phyloP scores from a whole-genome alignment of 2,113 vertebrate genomes.

The Pteruthius melanotis region DNA sequence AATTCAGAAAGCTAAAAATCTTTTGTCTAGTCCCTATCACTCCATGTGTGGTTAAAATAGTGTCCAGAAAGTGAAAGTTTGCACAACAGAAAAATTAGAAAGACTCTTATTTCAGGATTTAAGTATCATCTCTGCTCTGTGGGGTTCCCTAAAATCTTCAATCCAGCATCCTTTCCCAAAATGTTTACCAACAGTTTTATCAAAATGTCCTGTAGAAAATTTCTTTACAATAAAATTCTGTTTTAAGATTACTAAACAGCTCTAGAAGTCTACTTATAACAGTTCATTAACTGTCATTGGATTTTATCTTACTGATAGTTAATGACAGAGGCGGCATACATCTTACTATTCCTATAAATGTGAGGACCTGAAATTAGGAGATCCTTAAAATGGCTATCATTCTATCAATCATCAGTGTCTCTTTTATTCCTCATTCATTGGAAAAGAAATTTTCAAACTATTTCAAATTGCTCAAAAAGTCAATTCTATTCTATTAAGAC shows the following conservation, averaged over 20 bases:
- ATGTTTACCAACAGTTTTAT: not conserved
- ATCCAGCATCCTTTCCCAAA: not conserved
- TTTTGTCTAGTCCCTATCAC: not conserved
- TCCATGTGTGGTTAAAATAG: rapidly evolving
- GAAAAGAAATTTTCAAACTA: not conserved
- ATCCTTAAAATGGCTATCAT: not conserved
- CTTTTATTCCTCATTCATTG: not conserved
- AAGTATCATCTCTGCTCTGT: not conserved
- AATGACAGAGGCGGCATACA: not conserved
- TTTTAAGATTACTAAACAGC: not conserved
- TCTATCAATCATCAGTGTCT: not conserved
- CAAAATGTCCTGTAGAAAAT: not conserved
- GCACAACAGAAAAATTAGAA: not conserved
- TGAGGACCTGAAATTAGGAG: not conserved
- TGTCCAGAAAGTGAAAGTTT: not conserved
- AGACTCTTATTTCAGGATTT: not conserved
- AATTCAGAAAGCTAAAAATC: not conserved
- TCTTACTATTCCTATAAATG: not conserved
- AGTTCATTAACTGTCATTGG: not conserved
- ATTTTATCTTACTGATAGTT: not conserved
- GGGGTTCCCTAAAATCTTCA: not conserved
- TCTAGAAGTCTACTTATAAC: not conserved
- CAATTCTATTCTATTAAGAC: not conserved
- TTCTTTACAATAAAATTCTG: not conserved
- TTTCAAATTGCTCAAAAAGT: not conserved